Percentiles rank a stretch among this genome's conserved stretches.
phyloP scores from a whole-genome alignment of 2,797 vertebrate species.

The Odontamblyopus rebecca region DNA sequence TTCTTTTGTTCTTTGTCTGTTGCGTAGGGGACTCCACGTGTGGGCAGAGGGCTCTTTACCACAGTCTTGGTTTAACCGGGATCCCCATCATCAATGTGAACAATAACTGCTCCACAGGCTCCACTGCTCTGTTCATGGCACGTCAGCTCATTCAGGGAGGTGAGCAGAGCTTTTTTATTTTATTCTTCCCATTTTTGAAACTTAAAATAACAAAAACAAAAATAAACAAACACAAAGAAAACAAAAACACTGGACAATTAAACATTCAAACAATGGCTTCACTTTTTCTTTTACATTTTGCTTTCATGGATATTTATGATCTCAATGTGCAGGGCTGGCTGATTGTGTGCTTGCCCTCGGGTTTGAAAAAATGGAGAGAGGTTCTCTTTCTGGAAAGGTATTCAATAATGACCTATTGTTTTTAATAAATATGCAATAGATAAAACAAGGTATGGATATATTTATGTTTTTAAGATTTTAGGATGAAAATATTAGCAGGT shows the following conservation, averaged over 20 bases:
- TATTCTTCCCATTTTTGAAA: no score
- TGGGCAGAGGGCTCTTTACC: constrained; percentile 95
- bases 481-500: neutral
- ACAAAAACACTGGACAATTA: no score
- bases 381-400: constrained; percentile 79
- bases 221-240: no score
- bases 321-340: constrained; percentile 79
- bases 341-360: constrained; percentile 93
- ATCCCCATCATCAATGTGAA: constrained; percentile 96
- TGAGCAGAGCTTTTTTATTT: constrained; percentile 58
- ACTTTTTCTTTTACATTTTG: neutral
- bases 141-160: constrained; percentile 89
- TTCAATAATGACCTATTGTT: constrained; percentile 8
- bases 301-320: neutral
- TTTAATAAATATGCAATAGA: neutral
- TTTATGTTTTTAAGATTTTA: neutral
- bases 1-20: neutral
- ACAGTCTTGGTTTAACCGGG: constrained; percentile 90
- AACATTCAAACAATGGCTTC: no score
- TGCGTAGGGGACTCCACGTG: constrained; percentile 88
- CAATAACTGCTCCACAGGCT: constrained; percentile 98
- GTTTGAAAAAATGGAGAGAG: constrained; percentile 94
- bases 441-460: neutral
- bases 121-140: constrained; percentile 93
- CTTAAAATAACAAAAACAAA: no score